Percentiles rank a stretch among this genome's conserved stretches.
Conservation (phyloP, 2,888 invertebrate species). For the Synanthedon tipuliformis region DNA sequence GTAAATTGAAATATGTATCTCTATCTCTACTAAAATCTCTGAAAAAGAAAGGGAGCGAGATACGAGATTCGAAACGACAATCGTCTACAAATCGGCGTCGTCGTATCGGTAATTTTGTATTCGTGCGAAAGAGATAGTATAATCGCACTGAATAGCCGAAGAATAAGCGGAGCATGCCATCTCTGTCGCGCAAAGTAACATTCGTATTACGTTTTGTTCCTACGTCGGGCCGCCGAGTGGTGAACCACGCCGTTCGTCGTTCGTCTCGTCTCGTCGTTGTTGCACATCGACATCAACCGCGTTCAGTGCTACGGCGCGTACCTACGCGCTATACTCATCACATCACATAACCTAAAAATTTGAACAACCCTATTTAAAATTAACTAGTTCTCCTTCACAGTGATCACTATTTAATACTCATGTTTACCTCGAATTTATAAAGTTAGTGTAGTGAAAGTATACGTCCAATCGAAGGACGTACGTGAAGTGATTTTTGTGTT, state of each 20-base stretch:
- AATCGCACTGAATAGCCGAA: conserved; percentile 25
- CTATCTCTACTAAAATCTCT: neutral
- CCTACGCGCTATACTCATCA: conserved; percentile 55
- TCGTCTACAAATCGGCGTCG: neutral
- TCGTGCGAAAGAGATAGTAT: conserved; percentile 16
- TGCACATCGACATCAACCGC: conserved; percentile 67
- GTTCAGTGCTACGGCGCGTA: conserved; percentile 67
- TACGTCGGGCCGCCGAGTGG: conserved; percentile 16
- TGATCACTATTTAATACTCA: conserved; percentile 52
- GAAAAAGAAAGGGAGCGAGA: neutral
- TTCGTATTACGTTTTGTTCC: conserved; percentile 12
- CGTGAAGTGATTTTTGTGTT: conserved; percentile 71
- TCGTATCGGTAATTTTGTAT: conserved; percentile 5
- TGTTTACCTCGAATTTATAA: conserved; percentile 62
- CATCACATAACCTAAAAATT: conserved; percentile 65
- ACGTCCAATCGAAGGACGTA: conserved; percentile 54
- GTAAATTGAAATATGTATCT: too few species aligned
- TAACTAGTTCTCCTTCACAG: conserved; percentile 35
- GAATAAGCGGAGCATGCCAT: conserved; percentile 20
- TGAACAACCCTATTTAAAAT: conserved; percentile 41
- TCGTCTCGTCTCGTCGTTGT: conserved; percentile 5
- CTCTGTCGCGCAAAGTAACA: conserved; percentile 29
- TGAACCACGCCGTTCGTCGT: conserved; percentile 8
- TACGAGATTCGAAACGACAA: neutral
- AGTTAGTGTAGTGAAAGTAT: conserved; percentile 59